Evolutionary conservation across 1,140 invertebrate species (phyloP).

Genomic region (Tribolium castaneum): DNA sequence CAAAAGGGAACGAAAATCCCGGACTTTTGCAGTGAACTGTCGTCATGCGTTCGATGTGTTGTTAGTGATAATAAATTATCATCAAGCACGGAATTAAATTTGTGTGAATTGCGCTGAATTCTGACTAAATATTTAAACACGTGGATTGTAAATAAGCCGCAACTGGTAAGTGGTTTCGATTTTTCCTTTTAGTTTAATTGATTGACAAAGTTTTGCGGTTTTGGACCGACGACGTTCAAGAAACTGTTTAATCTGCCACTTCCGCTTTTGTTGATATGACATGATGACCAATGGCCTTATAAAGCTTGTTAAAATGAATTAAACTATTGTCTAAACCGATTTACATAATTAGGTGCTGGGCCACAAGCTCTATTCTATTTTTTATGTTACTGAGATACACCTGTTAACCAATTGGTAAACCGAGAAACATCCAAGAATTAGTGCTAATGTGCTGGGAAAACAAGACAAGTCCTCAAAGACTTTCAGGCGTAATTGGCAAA

Average conservation of each 20-base stretch:
- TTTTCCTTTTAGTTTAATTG: conserved; percentile 1
- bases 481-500: background rate
- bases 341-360: conserved; percentile 7
- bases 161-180: conserved; percentile 11
- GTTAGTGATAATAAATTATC: background rate
- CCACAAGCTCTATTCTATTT: conserved; percentile 4
- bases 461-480: background rate
- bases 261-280: conserved; percentile 38
- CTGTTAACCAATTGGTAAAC: conserved; percentile 12
- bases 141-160: conserved; percentile 32
- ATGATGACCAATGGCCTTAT: conserved; percentile 41
- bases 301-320: conserved; percentile 39
- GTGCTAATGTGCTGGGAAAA: background rate
- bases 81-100: conserved; percentile 19
- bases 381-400: background rate
- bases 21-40: background rate
- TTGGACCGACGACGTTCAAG: conserved; percentile 4
- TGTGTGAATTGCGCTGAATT: conserved; percentile 17
- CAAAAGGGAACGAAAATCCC: no score
- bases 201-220: background rate
- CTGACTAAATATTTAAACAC: conserved; percentile 31
- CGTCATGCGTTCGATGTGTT: conserved; percentile 3
- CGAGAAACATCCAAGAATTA: background rate
- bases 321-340: conserved; percentile 41
- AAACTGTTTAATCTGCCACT: conserved; percentile 37